Evolutionary conservation across 2,797 vertebrate species (phyloP), one percentile per base, ranked within the genome.

Genomic region (Argentina silus): DNA sequence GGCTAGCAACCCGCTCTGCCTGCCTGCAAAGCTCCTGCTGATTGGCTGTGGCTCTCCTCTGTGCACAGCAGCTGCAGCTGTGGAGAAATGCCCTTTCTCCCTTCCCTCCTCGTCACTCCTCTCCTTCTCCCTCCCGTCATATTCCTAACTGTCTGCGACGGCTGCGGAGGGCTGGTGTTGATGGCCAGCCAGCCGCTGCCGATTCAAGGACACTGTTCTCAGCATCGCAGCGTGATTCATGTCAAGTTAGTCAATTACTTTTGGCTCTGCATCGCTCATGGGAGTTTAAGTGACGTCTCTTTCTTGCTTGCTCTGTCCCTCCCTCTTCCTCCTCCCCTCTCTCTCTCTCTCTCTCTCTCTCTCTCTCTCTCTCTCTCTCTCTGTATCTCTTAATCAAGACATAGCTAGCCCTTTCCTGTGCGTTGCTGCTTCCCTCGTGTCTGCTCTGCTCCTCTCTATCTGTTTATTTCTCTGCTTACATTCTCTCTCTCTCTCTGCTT

Each of bases 401-500:
- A 87, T 90, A 91, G 90, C 91, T 92, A 91, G 88, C 91, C 90
- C 90, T 93, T 93, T 93, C 87, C 91, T 91, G 88, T 90, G 92
- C 90, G 85, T 85, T 83, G 89, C 92, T 91, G 88, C 88, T 83
- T 90, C 88, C 83, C 82, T 86, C 81, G 85, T 70, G 65, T 84
- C 72, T 76, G 73, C 78, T 83, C 76, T 23, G 70, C 82, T 91
- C 82, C 74, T 74, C 70, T 78, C 75, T 83, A 45, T 77, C 73
- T 78, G 51, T 69, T 12, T 69, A 56, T 79, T 64, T 19, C 63
- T 62, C 60, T 67, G 51, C 61, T 62, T 55, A 62, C 64, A 70
- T 44, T 70, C 72, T 88, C 86, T 89, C 88, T 87, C 86, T 87
- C 80, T 85, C 87, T 83, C 89, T 74, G 72, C 81, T 78, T 70